Conservation (phyloP, 2,888 invertebrate genomes). For the Troides helena region DNA sequence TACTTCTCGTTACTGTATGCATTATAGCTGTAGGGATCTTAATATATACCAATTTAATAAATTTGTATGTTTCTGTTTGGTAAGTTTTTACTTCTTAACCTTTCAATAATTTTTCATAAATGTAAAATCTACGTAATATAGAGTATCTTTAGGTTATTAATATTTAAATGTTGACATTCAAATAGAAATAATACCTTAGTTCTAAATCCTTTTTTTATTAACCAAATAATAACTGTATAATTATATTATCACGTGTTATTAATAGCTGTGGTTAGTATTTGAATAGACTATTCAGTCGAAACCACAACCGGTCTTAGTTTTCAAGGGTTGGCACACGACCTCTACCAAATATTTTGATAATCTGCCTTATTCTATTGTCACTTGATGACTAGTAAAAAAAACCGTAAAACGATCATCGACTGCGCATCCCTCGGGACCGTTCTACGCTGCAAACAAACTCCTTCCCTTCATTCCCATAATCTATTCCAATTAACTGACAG, state of each 20-base stretch:
- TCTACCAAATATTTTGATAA: constrained; percentile 77
- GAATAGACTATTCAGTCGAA: constrained; percentile 27
- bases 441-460: constrained; percentile 54
- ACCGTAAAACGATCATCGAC: constrained; percentile 56
- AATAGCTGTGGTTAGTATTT: constrained; percentile 23
- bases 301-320: constrained; percentile 61
- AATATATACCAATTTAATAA: neutral
- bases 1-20: constrained; percentile 8
- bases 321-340: constrained; percentile 63
- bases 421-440: constrained; percentile 64
- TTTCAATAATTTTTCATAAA: no score
- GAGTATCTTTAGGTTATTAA: no score
- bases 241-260: constrained; percentile 16
- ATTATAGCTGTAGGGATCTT: neutral
- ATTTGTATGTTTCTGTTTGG: neutral
- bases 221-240: neutral
- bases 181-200: no score
- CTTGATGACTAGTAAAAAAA: constrained; percentile 77
- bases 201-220: no score
- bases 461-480: constrained; percentile 78
- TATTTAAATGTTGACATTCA: no score
- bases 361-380: constrained; percentile 67
- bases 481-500: constrained; percentile 81
- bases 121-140: no score
- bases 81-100: neutral